Conservation (phyloP, 2,113 vertebrate genomes). For the Oriolus oriolus region DNA sequence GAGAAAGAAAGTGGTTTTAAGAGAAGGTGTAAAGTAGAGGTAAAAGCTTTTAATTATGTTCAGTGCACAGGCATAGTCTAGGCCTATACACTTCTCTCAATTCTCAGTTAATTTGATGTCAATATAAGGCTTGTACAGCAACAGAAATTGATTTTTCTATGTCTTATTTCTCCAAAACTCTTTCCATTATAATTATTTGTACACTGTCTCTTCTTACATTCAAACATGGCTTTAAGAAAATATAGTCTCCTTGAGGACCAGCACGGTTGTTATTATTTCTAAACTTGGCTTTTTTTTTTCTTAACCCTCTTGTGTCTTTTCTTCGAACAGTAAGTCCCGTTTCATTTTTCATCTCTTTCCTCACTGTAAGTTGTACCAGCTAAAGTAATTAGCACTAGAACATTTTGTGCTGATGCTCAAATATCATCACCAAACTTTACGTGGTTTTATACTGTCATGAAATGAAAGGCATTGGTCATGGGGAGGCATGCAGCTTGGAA, state of each 20-base stretch:
- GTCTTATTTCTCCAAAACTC: background rate
- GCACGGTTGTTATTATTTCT: background rate
- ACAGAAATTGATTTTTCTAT: background rate
- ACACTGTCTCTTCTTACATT: background rate
- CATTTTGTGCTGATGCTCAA: background rate
- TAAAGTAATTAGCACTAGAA: background rate
- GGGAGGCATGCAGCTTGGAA: background rate
- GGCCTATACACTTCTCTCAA: background rate
- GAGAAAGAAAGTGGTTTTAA: background rate
- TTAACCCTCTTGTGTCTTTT: background rate
- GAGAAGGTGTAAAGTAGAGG: background rate
- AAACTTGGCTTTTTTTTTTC: background rate
- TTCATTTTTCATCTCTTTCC: background rate
- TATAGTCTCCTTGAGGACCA: background rate
- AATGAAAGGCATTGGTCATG: background rate
- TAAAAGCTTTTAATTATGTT: conserved; percentile 4
- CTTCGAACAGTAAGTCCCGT: background rate
- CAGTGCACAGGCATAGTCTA: background rate
- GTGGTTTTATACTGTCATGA: background rate
- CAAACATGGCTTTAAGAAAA: background rate
- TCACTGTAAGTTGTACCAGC: background rate
- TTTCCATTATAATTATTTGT: background rate
- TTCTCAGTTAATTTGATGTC: background rate
- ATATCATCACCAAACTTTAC: background rate
- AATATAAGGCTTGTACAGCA: background rate